phyloP scores from a whole-genome alignment of 1,140 invertebrate species.

The Drosophila truncata region DNA sequence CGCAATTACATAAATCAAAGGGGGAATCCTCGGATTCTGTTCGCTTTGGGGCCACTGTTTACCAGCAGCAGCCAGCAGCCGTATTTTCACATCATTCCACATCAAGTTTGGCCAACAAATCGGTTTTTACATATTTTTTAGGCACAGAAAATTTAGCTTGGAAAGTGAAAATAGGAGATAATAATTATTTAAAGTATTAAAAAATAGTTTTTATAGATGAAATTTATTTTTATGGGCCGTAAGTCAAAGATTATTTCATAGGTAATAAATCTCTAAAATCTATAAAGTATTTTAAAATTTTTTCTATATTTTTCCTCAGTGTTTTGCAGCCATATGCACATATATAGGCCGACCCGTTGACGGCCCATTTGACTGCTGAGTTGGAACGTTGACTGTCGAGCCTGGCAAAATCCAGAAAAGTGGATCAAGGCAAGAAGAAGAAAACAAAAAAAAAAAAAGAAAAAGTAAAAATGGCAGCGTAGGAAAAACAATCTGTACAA shows the following conservation, averaged over 20 bases:
- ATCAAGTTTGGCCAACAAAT: constrained; percentile 42
- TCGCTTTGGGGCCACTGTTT: constrained; percentile 32
- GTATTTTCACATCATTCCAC: constrained; percentile 70
- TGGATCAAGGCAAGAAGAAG: constrained; percentile 73
- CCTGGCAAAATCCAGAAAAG: constrained; percentile 60
- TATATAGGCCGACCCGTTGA: constrained; percentile 52
- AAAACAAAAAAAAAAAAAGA: constrained; percentile 35
- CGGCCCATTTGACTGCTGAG: constrained; percentile 71
- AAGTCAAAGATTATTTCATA: not conserved
- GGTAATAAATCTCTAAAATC: not conserved
- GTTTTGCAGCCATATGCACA: constrained; percentile 6
- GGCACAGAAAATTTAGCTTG: not conserved
- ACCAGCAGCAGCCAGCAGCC: constrained; percentile 46
- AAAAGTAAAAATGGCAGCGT: constrained; percentile 29
- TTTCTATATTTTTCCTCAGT: not conserved
- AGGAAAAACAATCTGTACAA: constrained; percentile 47
- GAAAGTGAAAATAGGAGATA: no score
- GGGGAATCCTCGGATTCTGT: constrained; percentile 9
- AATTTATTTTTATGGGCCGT: not conserved
- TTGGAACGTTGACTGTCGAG: constrained; percentile 59
- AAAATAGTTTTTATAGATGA: not conserved
- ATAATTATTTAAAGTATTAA: constrained; percentile 45
- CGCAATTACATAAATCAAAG: constrained; percentile 46
- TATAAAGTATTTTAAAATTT: not conserved
- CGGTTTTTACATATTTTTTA: not conserved